phyloP scores from a whole-genome alignment of 2,113 vertebrate species.

The Rhabdomys dilectus region DNA sequence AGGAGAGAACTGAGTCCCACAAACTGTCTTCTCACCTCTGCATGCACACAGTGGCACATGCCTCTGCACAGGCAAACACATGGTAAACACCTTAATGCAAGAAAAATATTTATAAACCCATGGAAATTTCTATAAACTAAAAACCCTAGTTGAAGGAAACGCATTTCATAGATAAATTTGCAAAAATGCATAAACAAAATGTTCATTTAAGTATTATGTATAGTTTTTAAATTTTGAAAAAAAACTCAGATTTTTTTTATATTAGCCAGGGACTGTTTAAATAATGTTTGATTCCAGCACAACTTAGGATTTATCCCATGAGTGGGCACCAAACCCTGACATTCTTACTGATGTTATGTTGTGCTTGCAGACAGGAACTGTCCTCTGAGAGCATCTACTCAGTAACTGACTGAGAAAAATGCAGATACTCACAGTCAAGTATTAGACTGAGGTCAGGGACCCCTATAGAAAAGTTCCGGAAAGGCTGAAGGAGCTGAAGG shows the following conservation, averaged over 20 bases:
- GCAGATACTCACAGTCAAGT: too few species aligned
- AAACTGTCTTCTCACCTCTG: neutral
- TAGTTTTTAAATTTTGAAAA: neutral
- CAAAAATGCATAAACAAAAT: neutral
- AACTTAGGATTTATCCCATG: too few species aligned
- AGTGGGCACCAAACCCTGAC: too few species aligned
- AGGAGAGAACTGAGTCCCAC: neutral
- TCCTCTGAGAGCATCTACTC: too few species aligned
- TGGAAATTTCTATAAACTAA: neutral
- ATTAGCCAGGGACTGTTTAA: neutral
- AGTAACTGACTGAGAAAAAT: too few species aligned
- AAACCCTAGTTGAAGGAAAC: slow-evolving; percentile 44
- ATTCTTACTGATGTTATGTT: too few species aligned
- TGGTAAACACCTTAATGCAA: neutral
- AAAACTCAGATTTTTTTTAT: neutral
- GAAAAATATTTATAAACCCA: neutral
- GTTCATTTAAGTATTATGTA: neutral
- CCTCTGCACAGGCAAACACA: neutral
- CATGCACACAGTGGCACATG: neutral
- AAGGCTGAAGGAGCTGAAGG: too few species aligned
- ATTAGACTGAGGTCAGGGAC: too few species aligned
- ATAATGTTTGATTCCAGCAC: neutral
- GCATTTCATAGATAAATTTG: neutral
- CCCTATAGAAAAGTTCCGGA: too few species aligned
- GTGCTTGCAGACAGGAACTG: too few species aligned